Conservation (phyloP, 2,797 vertebrate species). For the Chaetophractus vellerosus region DNA sequence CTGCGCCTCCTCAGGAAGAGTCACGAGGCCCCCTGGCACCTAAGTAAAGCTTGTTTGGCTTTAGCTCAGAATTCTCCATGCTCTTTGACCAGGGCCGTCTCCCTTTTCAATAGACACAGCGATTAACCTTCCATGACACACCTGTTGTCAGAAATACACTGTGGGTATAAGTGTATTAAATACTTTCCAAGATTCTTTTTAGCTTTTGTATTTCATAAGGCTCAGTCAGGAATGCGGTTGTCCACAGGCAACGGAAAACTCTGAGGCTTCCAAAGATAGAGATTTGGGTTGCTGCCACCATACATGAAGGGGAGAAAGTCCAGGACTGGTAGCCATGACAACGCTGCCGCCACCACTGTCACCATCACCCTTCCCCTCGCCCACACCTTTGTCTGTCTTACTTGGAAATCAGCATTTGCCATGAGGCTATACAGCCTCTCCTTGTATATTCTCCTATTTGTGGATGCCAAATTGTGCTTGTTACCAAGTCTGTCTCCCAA, state of each 20-base stretch:
- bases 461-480: not conserved
- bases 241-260: not conserved
- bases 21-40: not conserved
- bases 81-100: not conserved
- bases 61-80: not conserved
- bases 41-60: not conserved
- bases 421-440: too few relatives aligned
- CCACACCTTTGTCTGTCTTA: not conserved
- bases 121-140: not conserved
- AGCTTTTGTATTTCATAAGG: not conserved
- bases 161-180: too few relatives aligned
- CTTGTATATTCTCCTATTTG: not conserved
- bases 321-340: not conserved
- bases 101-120: too few relatives aligned
- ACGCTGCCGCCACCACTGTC: too few relatives aligned
- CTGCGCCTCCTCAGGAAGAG: too few relatives aligned
- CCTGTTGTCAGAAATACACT: not conserved
- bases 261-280: not conserved
- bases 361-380: too few relatives aligned
- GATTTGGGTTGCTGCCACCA: not conserved
- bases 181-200: not conserved
- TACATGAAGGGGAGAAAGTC: not conserved
- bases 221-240: not conserved
- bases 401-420: not conserved
- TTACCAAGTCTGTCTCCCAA: not conserved